Evolutionary conservation across 2,797 vertebrate species (phyloP), one percentile per base, ranked within the genome.

Genomic region (Hypotaenidia philippensis): DNA sequence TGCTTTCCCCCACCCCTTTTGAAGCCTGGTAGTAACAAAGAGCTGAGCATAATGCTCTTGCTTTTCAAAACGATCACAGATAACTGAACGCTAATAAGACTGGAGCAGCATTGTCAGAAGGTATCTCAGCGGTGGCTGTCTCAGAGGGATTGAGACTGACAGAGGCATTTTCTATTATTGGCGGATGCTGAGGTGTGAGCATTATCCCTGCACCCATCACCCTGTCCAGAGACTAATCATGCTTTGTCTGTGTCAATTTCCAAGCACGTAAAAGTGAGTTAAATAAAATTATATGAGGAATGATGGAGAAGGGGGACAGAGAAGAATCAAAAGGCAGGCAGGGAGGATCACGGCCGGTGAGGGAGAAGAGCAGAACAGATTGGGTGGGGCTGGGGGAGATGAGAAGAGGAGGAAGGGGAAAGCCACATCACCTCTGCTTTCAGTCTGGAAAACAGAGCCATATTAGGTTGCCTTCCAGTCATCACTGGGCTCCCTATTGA

Each of bases 101-200:
- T 70, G 76, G 96, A 97, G 89, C 63, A 89, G 92, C 88, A 61
- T 94, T 97, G 97, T 97, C 97, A 96, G 83, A 85, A 96, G 94
- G 91, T 56, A 96, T 97, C 95, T 92, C 85, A 13, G 92, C 31
- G 6, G 83, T 71, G 91, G 56, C 90, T 40, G 75, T 87, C 95
- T 95, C 88, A 0, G 38, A 32, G 91, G 86, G 61, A 89, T 69
- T 55, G 79, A 90, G 93, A 79, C 87, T 96, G 96, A 97, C 95
- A 95, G 97, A 94, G 94, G 93, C 82, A 87, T 95, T 97, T 96
- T 93, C 89, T 92, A 55, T 86, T 91, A 47, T 83, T 90, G 91
- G 88, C 3, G 59, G 94, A 74, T 95, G 93, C 94, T 90, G 95
- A 97, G 95, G 95, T 93, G 91, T 87, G 91, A 86, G 95, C 70